These are phyloP conservation scores for Creontiades dilutus DNA, from an alignment of 2,888 invertebrate genomes.

Conservation along the genomic window DNA sequence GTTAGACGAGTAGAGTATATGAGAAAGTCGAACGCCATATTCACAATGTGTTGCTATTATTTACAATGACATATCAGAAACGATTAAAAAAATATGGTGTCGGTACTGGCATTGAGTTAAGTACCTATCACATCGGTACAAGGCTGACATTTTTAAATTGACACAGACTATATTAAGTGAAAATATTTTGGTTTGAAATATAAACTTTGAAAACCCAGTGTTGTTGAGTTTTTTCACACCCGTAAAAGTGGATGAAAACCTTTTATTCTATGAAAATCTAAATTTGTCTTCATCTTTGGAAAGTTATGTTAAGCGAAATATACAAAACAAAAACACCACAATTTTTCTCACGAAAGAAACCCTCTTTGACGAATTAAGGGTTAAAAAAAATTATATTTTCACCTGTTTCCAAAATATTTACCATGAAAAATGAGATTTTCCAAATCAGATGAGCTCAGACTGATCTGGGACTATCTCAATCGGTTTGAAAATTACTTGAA, in stretches of 20 bases:
- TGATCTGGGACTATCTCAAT: too few relatives aligned
- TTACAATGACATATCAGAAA: constrained; percentile 36
- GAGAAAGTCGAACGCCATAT: not conserved
- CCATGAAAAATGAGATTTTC: too few relatives aligned
- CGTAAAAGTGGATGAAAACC: not conserved
- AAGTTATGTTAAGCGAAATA: too few relatives aligned
- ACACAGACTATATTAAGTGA: constrained; percentile 25
- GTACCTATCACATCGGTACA: constrained; percentile 40
- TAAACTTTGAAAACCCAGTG: not conserved
- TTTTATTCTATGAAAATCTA: too few relatives aligned
- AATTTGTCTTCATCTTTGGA: too few relatives aligned
- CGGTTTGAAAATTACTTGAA: too few relatives aligned
- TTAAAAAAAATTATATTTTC: too few relatives aligned
- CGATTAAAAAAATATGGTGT: constrained; percentile 23
- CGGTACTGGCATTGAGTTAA: constrained; percentile 36
- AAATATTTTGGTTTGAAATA: constrained; percentile 39
- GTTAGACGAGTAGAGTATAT: not conserved
- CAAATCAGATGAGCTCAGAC: too few relatives aligned
- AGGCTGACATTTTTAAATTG: constrained; percentile 35
- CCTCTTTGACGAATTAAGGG: too few relatives aligned
- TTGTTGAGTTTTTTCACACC: not conserved
- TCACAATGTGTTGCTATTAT: constrained; percentile 23
- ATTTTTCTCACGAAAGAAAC: too few relatives aligned
- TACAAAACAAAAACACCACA: too few relatives aligned
- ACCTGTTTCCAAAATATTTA: too few relatives aligned